These are phyloP conservation scores for Poeciliopsis gracilis DNA, from an alignment of 2,797 vertebrate genomes.

Conservation along the genomic window DNA sequence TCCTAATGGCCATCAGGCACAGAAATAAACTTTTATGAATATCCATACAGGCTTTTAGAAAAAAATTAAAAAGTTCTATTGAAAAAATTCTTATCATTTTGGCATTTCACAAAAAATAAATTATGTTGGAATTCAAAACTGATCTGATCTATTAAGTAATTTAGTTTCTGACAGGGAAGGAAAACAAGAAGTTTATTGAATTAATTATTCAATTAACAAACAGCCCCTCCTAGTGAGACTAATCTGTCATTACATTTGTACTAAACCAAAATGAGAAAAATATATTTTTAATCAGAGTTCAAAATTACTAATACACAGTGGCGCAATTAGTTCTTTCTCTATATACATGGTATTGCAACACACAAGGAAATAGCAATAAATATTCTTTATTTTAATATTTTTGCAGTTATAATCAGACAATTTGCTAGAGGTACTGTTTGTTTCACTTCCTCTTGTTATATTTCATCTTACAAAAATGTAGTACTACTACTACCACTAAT, in stretches of 20 bases:
- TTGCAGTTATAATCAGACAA: neutral
- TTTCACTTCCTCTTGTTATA: neutral
- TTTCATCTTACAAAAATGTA: neutral
- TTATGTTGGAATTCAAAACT: neutral
- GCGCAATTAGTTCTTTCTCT: neutral
- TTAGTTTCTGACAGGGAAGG: neutral
- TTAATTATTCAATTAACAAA: neutral
- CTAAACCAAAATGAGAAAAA: neutral
- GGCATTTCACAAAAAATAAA: neutral
- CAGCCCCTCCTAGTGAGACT: constrained; percentile 22
- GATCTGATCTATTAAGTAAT: neutral
- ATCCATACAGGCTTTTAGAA: too few relatives aligned
- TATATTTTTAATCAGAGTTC: neutral
- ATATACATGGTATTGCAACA: neutral
- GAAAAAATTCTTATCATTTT: too few relatives aligned
- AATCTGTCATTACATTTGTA: constrained; percentile 3
- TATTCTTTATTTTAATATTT: neutral
- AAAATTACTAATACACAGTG: neutral
- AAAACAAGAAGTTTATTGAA: neutral
- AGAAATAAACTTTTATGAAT: neutral
- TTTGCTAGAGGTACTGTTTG: neutral
- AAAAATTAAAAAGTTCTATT: too few relatives aligned
- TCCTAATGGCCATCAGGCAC: too few relatives aligned
- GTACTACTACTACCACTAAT: too few relatives aligned
- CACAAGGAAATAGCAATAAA: neutral